Evolutionary conservation across 1,140 invertebrate species (phyloP).

Genomic region (Aphelinus certus): DNA sequence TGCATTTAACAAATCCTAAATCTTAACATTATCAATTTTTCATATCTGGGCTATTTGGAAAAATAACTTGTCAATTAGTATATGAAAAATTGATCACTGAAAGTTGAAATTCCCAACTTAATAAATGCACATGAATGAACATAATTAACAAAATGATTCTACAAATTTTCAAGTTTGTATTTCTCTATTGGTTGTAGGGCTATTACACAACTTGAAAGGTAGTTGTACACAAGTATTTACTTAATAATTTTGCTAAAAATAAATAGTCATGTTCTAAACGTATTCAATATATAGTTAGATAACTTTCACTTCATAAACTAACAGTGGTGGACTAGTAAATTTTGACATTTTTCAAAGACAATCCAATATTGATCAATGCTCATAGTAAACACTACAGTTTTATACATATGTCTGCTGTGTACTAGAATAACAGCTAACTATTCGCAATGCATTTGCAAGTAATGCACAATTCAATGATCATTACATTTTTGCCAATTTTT

Average conservation of each 20-base stretch:
- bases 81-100: constrained; percentile 22
- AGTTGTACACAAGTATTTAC: constrained; percentile 44
- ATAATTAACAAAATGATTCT: constrained; percentile 34
- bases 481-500: constrained; percentile 34
- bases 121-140: constrained; percentile 26
- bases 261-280: constrained; percentile 28
- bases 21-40: not conserved
- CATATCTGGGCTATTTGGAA: not conserved
- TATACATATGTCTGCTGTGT: constrained; percentile 27
- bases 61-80: too few relatives aligned
- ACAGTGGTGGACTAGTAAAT: constrained; percentile 32
- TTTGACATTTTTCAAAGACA: constrained; percentile 11
- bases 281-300: constrained; percentile 16
- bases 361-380: constrained; percentile 26
- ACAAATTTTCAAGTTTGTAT: constrained; percentile 43
- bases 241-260: constrained; percentile 33
- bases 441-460: constrained; percentile 58
- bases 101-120: not conserved
- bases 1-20: not conserved
- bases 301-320: constrained; percentile 30
- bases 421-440: constrained; percentile 52
- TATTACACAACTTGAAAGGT: constrained; percentile 57
- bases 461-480: constrained; percentile 56
- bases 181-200: constrained; percentile 56
- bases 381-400: constrained; percentile 21